Base-by-base conservation (phyloP, 2,113 vertebrate species). In the Brachionichthys hirsutus region DNA sequence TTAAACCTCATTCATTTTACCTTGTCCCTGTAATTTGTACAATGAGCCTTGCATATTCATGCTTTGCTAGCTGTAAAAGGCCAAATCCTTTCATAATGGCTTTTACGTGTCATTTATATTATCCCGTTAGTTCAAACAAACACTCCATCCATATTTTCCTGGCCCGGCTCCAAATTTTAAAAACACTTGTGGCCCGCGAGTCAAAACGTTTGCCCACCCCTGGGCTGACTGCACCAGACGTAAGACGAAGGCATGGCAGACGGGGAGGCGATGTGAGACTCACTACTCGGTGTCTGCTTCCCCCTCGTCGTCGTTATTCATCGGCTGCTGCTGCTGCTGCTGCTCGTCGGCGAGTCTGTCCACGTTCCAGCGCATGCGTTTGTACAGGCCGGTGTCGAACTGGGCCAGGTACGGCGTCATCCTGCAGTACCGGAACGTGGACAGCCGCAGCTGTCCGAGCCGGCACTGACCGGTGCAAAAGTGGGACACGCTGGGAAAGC, bases 291-390 rank as follows among this genome's bases (percentile, higher is more conserved):
- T 89, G 6, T 70, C 58, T 1, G 49, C 45, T 30, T 30, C 24
- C 24, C 24, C 4, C 24, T 30, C 24, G 5, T 30, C 5, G 8
- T 30, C 24, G 4, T 30, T 30, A 3, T 30, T 30, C 24, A 6
- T 30, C 24, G 8, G 24, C 64, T 35, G 34, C 30, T 30, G 42
- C 10, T 1, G 24, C 64, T 35, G 34, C 30, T 30, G 42, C 10
- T 1, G 4, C 13, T 20, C 17, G 24, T 60, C 18, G n/a, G 42
- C 35, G 16, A 58, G 64, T 36, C 55, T 70, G 56, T 89, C 88
- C 51, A 95, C 89, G 7, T 94, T 95, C 94, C 94, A 95, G 30
- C 94, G 92, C 90, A 95, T 94, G 69, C 91, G 88, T 79, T 94
- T 95, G 72, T 90, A 92, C 43, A 93, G 85, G n/a, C 88, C 80